These are phyloP conservation scores for Ectropis crepuscularia DNA, from an alignment of 2,888 invertebrate genomes.

Conservation along the genomic window DNA sequence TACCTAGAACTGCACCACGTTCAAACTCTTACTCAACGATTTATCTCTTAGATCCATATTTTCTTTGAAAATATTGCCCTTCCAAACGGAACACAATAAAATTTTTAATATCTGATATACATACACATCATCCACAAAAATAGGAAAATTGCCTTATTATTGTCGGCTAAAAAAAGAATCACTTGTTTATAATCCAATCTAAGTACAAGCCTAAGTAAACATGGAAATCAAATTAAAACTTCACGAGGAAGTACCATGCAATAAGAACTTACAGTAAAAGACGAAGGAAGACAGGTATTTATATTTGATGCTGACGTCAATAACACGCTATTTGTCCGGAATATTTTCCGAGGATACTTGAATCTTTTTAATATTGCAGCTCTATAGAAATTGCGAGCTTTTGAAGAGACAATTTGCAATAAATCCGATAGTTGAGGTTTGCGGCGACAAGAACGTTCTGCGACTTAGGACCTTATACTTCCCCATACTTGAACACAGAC, in stretches of 20 bases:
- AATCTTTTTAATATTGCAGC: conserved; percentile 12
- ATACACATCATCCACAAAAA: too few species aligned
- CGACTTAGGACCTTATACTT: neutral
- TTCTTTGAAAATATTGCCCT: too few species aligned
- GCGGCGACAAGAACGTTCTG: neutral
- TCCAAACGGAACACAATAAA: too few species aligned
- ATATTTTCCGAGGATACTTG: conserved; percentile 9
- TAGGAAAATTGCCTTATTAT: neutral
- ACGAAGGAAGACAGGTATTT: neutral
- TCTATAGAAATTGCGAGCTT: conserved; percentile 9
- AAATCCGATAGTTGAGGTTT: conserved; percentile 8
- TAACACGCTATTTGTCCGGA: conserved; percentile 7
- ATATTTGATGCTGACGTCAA: neutral
- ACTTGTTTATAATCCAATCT: neutral
- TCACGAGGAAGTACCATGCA: neutral
- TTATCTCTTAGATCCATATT: too few species aligned
- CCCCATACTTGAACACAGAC: too few species aligned
- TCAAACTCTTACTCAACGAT: too few species aligned
- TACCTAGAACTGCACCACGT: too few species aligned
- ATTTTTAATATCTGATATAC: too few species aligned
- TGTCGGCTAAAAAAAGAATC: neutral
- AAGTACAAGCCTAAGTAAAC: conserved; percentile 5
- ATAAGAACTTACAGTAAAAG: neutral
- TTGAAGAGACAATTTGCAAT: conserved; percentile 21
- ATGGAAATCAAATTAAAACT: conserved; percentile 4